Conservation (phyloP, 2,113 vertebrate species). For the Gobiocypris rarus region DNA sequence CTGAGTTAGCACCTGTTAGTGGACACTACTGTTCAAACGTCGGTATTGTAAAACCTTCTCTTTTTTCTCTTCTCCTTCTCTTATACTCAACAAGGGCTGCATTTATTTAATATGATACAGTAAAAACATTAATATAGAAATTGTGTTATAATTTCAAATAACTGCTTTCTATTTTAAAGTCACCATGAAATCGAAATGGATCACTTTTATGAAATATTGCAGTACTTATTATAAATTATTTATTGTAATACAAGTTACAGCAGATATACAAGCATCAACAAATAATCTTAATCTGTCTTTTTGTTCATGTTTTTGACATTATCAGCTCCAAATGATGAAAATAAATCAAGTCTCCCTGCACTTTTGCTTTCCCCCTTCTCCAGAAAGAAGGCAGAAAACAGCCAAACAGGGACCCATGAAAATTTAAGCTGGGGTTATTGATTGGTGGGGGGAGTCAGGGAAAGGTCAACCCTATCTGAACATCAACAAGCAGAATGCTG, state of each 20-base stretch:
- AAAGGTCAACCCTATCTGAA: constrained; percentile 54
- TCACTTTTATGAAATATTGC: no score
- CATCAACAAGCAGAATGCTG: constrained; percentile 43
- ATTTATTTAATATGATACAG: neutral
- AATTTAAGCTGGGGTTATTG: constrained; percentile 61
- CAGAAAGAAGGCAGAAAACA: constrained; percentile 52
- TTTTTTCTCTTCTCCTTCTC: neutral
- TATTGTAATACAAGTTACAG: no score
- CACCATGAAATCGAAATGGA: no score
- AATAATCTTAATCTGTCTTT: neutral
- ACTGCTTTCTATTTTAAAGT: neutral
- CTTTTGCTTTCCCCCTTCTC: neutral
- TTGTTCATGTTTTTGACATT: neutral
- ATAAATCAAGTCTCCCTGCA: constrained; percentile 6
- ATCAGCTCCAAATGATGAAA: neutral
- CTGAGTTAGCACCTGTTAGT: constrained; percentile 1
- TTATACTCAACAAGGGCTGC: neutral
- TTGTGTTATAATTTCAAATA: neutral
- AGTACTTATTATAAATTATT: no score
- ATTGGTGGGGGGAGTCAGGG: constrained; percentile 53
- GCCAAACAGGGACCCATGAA: constrained; percentile 51
- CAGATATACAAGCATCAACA: neutral
- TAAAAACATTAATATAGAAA: neutral
- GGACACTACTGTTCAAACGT: neutral
- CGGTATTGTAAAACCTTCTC: neutral